Conservation (phyloP, 2,888 invertebrate genomes). For the Conistra vaccinii region DNA sequence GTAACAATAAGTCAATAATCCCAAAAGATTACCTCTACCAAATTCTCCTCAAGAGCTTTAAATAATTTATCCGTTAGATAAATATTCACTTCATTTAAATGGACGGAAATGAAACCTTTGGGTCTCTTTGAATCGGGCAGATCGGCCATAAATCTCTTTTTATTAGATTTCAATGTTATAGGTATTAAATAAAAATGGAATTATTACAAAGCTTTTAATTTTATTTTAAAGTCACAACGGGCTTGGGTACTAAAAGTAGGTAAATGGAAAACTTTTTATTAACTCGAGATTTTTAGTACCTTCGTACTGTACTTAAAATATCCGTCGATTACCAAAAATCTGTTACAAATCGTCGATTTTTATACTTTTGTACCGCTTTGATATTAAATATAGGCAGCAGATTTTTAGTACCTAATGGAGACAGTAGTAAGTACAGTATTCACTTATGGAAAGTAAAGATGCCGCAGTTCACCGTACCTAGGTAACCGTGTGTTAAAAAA, state of each 20-base stretch:
- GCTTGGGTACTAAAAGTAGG: slow-evolving; percentile 2
- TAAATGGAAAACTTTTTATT: neutral
- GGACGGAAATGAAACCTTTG: slow-evolving; percentile 69
- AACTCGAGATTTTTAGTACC: too few species aligned
- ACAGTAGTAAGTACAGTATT: too few species aligned
- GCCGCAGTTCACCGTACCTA: too few species aligned
- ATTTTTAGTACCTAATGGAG: too few species aligned
- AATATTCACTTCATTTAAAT: slow-evolving; percentile 66
- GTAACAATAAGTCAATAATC: neutral
- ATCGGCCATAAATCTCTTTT: slow-evolving; percentile 69
- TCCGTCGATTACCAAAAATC: neutral
- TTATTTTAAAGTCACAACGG: slow-evolving; percentile 27
- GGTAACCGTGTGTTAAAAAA: too few species aligned
- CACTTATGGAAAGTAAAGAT: too few species aligned
- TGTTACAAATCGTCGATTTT: too few species aligned
- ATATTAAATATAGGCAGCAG: too few species aligned
- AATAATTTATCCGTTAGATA: slow-evolving; percentile 56
- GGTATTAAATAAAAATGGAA: slow-evolving; percentile 45
- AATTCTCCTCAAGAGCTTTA: slow-evolving; percentile 44
- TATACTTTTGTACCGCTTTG: too few species aligned
- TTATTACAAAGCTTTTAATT: slow-evolving; percentile 48
- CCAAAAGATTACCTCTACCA: slow-evolving; percentile 12
- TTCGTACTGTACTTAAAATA: neutral
- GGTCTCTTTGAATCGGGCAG: slow-evolving; percentile 63
- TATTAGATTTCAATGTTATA: slow-evolving; percentile 66